Evolutionary conservation across 2,113 vertebrate species (phyloP), one percentile per base, ranked within the genome.

Genomic region (Mustela lutreola): DNA sequence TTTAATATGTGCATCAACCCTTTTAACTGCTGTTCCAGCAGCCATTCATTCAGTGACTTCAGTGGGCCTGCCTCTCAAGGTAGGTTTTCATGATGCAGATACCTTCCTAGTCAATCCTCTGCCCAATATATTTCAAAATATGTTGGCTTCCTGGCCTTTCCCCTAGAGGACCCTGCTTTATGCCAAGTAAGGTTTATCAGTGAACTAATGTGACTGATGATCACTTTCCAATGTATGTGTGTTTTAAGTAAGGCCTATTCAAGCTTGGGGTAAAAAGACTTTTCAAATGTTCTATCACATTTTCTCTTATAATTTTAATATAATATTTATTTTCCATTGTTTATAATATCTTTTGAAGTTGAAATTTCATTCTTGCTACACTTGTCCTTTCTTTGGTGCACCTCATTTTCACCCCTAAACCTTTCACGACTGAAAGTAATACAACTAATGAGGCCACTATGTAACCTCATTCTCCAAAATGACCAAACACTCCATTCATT

Each of bases 261-360:
- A 31, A 39, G 6, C 31, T 53, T 73, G 42, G 16, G 15, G 1
- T 33, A 12, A 33, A 67, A 91, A 73, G 53, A 18, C n/a, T 78
- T 92, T 45, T 65, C 7, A 39, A 70, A 91, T 33, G 9, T 16
- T 81, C 89, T 39, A 19, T 56, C 50, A 71, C 48, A 28, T 89
- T 75, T 90, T 88, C 73, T 93, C 24, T 36, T 53, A 60, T 2
- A 19, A 83, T 83, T 89, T 60, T 84, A 88, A 50, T 36, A 71
- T 8, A 78, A 7, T 26, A 28, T 84, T 87, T 84, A 93, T 39
- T 95, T 93, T 88, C 16, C 28, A 70, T 75, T 90, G 45, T 26
- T 90, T 81, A 75, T 65, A 73, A 65, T 48, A 67, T 18, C 83
- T 93, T 88, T 83, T 79, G 53, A 94, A 94, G 56, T 24, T 86